Evolutionary conservation across 2,888 invertebrate species (phyloP), one percentile per base, ranked within the genome.

Genomic region (Mythimna impura): DNA sequence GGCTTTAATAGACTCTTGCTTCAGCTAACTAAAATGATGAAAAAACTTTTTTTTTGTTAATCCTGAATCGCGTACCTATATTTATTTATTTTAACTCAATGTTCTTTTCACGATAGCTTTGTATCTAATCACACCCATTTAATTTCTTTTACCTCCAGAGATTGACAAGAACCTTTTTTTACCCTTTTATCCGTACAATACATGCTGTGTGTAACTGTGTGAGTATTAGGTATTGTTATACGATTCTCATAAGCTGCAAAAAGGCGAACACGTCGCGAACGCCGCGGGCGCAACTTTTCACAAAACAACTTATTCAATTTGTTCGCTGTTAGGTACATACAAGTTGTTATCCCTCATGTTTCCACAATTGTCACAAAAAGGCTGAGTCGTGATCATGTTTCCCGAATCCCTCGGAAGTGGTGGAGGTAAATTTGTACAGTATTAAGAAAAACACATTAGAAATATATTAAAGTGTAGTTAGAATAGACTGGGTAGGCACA

Each of bases 221-320:
- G 82, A 83, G 89, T 80, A 89, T 91, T 93, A 91, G 79, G 83
- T 85, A 91, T 93, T 93, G 92, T 91, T 81, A 83, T 84, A 85
- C 78, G 85, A 87, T 87, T 86, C 87, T 88, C 75, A 86, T 91
- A 92, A 93, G 93, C 93, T 92, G 91, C 90, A 93, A 95, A 94
- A 95, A 93, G 95, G 90, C 94, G 90, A 90, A 90, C 92, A 88
- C 91, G 84, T 85, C 86, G 86, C 85, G 84, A 87, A 90, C 88
- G 93, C 95, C 92, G 88, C 89, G 87, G 94, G 95, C 94, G 92
- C 87, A 89, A 89, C 87, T 87, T 90, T 90, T 88, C 84, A 89
- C 90, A 91, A 91, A 91, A 91, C 91, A 92, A 90, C 87, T 88
- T 87, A 86, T 91, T 91, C 96, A 93, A 95, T 96, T 95, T 93